Evolutionary conservation across 2,797 vertebrate genomes (phyloP).

Genomic region (Setipinna tenuifilis): DNA sequence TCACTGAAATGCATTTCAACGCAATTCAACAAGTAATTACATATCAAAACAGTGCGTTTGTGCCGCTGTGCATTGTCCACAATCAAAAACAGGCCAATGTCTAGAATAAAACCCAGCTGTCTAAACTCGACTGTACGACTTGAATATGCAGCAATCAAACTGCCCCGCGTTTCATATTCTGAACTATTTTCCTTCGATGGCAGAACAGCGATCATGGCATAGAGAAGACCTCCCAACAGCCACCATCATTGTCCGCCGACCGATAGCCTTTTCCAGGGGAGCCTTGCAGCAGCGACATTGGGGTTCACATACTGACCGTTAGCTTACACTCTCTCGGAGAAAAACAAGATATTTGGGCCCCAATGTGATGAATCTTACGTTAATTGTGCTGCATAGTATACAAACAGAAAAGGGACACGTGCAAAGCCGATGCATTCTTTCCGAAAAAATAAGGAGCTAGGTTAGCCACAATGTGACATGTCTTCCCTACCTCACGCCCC

Average conservation of each 20-base stretch:
- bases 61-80: not conserved
- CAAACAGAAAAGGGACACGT: not conserved
- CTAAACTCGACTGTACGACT: not conserved
- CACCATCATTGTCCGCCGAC: constrained; percentile 41
- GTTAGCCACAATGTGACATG: constrained; percentile 22
- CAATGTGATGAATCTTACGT: not conserved
- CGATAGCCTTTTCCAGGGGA: constrained; percentile 17
- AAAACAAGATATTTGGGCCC: not conserved
- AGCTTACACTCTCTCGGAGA: not conserved
- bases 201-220: not conserved
- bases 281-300: constrained; percentile 14
- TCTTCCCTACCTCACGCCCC: constrained; percentile 23
- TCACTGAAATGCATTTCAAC: constrained; percentile 16
- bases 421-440: constrained; percentile 15
- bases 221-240: constrained; percentile 14
- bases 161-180: not conserved
- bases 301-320: constrained; percentile 15
- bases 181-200: not conserved
- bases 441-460: not conserved
- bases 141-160: not conserved
- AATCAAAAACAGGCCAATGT: not conserved
- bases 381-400: not conserved
- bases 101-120: not conserved
- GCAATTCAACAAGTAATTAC: constrained; percentile 16
- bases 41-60: not conserved